These are phyloP conservation scores for Anabacerthia variegaticeps DNA, from an alignment of 2,797 vertebrate genomes.

Conservation along the genomic window DNA sequence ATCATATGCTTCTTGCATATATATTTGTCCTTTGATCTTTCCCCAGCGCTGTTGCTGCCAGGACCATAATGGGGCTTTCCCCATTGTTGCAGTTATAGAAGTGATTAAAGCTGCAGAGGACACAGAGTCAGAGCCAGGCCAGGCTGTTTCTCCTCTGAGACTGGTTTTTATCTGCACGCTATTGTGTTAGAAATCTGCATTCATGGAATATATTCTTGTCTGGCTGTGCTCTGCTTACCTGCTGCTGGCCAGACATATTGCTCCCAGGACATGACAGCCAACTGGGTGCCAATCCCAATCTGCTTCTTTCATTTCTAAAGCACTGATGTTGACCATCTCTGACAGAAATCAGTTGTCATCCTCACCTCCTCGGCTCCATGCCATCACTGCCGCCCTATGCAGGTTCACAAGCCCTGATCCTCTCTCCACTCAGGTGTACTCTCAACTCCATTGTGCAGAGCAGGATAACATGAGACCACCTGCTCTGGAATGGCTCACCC, in stretches of 20 bases:
- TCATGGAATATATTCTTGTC: background rate
- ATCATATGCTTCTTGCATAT: background rate
- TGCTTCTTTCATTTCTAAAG: background rate
- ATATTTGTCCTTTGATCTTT: background rate
- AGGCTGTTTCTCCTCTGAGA: background rate
- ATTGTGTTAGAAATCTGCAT: background rate
- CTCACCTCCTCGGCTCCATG: background rate
- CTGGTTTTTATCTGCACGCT: background rate
- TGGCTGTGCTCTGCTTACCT: background rate
- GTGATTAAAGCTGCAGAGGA: background rate
- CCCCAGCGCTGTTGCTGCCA: background rate
- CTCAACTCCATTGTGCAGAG: fast-evolving
- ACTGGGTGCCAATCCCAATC: background rate
- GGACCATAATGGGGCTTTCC: background rate
- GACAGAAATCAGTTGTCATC: background rate
- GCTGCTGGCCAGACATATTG: background rate
- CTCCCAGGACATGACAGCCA: background rate
- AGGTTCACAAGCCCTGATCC: background rate
- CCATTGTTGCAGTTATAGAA: background rate
- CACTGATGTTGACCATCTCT: background rate
- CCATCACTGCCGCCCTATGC: background rate
- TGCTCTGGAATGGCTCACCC: background rate
- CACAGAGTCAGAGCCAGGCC: background rate
- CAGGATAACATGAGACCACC: background rate
- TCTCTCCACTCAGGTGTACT: background rate